phyloP scores from a whole-genome alignment of 1,140 invertebrate genomes.

The Nephila pilipes region DNA sequence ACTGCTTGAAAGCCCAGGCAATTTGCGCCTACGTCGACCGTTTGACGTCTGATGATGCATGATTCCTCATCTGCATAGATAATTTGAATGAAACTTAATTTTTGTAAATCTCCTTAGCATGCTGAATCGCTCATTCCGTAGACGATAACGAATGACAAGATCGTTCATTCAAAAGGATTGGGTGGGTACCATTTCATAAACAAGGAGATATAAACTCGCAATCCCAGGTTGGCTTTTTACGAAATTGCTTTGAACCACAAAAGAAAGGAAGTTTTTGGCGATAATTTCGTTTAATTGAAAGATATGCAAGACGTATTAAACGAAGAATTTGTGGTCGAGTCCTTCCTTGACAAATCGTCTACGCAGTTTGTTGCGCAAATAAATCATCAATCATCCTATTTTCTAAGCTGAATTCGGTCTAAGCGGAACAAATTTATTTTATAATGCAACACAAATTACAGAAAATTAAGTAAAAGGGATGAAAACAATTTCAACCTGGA shows the following conservation, averaged over 20 bases:
- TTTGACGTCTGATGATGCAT: neutral
- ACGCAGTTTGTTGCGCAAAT: neutral
- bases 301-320: too few relatives aligned
- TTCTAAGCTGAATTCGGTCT: neutral
- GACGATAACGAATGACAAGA: neutral
- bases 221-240: neutral
- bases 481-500: neutral
- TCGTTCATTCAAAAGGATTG: neutral
- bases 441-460: neutral
- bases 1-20: neutral
- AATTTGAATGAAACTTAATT: constrained; percentile 26
- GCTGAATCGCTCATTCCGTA: neutral
- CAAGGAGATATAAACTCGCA: neutral
- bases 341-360: too few relatives aligned
- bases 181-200: neutral
- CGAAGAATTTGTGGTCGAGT: too few relatives aligned
- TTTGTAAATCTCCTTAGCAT: neutral
- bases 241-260: neutral
- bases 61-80: neutral
- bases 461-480: neutral
- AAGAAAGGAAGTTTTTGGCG: neutral
- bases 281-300: neutral
- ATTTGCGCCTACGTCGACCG: neutral
- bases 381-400: neutral
- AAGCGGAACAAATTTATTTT: neutral